Percentiles rank a stretch among this genome's conserved stretches.
Evolutionary conservation across 2,888 invertebrate species (phyloP).

Genomic region (Nemapogon koenigi): DNA sequence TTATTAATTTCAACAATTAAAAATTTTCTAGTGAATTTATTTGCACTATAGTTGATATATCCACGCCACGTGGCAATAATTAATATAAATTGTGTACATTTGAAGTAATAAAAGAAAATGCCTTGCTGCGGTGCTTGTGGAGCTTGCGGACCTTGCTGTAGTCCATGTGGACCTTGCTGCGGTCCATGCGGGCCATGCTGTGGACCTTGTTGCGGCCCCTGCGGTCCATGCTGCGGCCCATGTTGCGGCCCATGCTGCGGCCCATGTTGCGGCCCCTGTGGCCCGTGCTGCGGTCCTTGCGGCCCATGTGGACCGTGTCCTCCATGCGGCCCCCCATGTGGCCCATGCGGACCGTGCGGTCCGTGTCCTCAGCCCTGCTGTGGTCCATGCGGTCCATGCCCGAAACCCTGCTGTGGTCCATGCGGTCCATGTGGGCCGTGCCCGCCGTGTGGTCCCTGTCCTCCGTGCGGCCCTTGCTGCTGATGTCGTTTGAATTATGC

Average conservation of each 20-base stretch:
- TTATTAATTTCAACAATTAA: too few relatives aligned
- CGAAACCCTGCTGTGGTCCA: slow-evolving; percentile 4
- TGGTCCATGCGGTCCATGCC: slow-evolving; percentile 14
- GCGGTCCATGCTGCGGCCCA: slow-evolving; percentile 21
- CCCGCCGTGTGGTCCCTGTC: slow-evolving; percentile 18
- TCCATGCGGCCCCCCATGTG: slow-evolving; percentile 7
- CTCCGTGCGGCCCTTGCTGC: slow-evolving; percentile 9
- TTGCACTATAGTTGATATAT: too few relatives aligned
- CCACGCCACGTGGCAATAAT: too few relatives aligned
- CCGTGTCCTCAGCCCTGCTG: slow-evolving; percentile 1
- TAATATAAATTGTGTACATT: too few relatives aligned
- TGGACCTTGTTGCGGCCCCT: slow-evolving; percentile 19
- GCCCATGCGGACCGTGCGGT: neutral
- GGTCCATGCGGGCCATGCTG: too few relatives aligned
- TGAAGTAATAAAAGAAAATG: too few relatives aligned
- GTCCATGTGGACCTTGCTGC: too few relatives aligned
- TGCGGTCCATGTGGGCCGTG: slow-evolving; percentile 16
- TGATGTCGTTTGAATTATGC: slow-evolving; percentile 5
- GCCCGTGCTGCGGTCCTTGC: slow-evolving; percentile 12
- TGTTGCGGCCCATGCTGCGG: slow-evolving; percentile 19
- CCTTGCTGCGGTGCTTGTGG: too few relatives aligned
- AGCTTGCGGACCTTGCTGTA: too few relatives aligned
- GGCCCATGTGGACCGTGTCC: slow-evolving; percentile 9
- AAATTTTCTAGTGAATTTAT: too few relatives aligned
- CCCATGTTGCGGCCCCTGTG: slow-evolving; percentile 11